phyloP scores from a whole-genome alignment of 2,113 vertebrate genomes.

The Trochalopteron elliotii region DNA sequence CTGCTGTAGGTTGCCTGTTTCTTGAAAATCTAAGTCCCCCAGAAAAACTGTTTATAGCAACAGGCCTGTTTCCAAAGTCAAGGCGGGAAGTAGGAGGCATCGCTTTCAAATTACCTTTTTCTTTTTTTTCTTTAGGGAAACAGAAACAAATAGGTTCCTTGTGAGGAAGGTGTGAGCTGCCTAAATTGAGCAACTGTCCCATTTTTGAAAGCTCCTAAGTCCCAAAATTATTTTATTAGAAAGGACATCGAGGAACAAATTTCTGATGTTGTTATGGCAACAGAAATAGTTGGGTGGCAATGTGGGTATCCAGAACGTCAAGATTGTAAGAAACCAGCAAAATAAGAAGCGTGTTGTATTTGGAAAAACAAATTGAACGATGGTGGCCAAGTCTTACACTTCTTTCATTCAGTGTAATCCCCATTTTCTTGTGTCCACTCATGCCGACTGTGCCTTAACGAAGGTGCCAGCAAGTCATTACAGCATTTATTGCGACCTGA shows the following conservation, averaged over 20 bases:
- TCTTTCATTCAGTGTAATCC: constrained; percentile 6
- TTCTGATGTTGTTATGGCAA: constrained; percentile 81
- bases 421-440: constrained; percentile 44
- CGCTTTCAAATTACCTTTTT: constrained; percentile 41
- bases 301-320: constrained; percentile 62
- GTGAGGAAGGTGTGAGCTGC: constrained; percentile 42
- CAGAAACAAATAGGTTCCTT: constrained; percentile 33
- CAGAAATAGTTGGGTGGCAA: constrained; percentile 72
- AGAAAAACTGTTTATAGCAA: constrained; percentile 46
- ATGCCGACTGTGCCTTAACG: neutral
- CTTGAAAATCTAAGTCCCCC: constrained; percentile 71
- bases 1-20: constrained; percentile 73
- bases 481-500: neutral
- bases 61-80: constrained; percentile 31
- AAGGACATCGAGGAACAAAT: constrained; percentile 69
- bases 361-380: constrained; percentile 33
- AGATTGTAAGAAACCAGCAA: constrained; percentile 54
- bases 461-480: neutral
- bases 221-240: constrained; percentile 68
- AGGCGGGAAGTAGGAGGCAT: neutral
- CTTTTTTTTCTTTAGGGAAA: neutral
- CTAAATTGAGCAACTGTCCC: constrained; percentile 40
- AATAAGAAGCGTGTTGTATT: constrained; percentile 50
- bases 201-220: constrained; percentile 4
- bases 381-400: constrained; percentile 52